Percentiles rank a stretch among this genome's conserved stretches.
phyloP scores from a whole-genome alignment of 2,113 vertebrate genomes.

The Odontesthes bonariensis region DNA sequence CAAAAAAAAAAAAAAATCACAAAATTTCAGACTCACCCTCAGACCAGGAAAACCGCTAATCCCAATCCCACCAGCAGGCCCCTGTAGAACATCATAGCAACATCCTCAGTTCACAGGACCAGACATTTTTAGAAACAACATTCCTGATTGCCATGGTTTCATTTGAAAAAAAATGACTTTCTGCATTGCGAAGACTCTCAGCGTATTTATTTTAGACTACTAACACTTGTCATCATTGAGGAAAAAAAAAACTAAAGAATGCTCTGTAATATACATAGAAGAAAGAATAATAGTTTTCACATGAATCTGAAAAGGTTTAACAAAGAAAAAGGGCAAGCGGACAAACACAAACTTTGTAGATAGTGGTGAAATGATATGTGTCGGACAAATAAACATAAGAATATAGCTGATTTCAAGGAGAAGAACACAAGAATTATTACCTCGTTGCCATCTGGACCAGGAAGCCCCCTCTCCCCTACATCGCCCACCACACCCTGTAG shows the following conservation, averaged over 20 bases:
- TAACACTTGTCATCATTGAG: background rate
- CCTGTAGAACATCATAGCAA: slow-evolving; percentile 83
- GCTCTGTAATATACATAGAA: background rate
- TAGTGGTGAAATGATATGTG: background rate
- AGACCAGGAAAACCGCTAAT: slow-evolving; percentile 94
- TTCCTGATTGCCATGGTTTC: background rate
- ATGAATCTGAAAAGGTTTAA: no score
- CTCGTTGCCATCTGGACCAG: slow-evolving; percentile 93
- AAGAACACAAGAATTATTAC: slow-evolving; percentile 77
- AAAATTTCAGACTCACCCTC: slow-evolving; percentile 86
- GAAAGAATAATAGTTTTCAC: no score
- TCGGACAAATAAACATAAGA: background rate
- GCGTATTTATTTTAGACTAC: background rate
- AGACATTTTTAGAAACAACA: slow-evolving; percentile 1
- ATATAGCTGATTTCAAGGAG: background rate
- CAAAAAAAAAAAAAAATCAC: background rate
- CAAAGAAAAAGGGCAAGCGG: no score
- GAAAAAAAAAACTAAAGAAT: background rate
- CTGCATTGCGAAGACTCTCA: background rate
- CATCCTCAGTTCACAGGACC: slow-evolving; percentile 54
- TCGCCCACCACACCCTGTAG: slow-evolving; percentile 90
- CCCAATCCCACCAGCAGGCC: slow-evolving; percentile 89
- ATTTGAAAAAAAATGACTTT: background rate
- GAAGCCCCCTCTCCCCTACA: slow-evolving; percentile 90
- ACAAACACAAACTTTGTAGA: background rate